phyloP scores from a whole-genome alignment of 2,888 invertebrate species.

The Cyclophora albipunctata region DNA sequence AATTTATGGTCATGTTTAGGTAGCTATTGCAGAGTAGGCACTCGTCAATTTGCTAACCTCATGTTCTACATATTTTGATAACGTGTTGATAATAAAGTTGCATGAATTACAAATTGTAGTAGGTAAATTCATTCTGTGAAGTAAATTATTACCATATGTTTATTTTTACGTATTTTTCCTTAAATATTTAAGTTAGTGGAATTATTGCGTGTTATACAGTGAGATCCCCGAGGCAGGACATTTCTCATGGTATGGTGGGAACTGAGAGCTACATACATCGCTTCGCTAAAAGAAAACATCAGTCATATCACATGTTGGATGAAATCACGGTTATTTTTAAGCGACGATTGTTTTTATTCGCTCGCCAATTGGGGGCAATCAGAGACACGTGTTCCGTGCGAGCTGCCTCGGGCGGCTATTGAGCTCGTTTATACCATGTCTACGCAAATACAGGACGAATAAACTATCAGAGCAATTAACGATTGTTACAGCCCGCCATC shows the following conservation, averaged over 20 bases:
- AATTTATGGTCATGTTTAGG: too few species aligned
- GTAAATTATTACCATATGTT: too few species aligned
- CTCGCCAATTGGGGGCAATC: slow-evolving; percentile 75
- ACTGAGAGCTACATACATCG: slow-evolving; percentile 51
- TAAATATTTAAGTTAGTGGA: slow-evolving; percentile 1
- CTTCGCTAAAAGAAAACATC: slow-evolving; percentile 56
- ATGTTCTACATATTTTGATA: too few species aligned
- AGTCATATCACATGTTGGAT: slow-evolving; percentile 73
- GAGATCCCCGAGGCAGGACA: slow-evolving; percentile 49
- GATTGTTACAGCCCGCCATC: neutral
- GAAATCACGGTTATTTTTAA: slow-evolving; percentile 76
- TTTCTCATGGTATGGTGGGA: slow-evolving; percentile 69
- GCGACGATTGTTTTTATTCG: slow-evolving; percentile 75
- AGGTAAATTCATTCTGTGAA: too few species aligned
- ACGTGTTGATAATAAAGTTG: too few species aligned
- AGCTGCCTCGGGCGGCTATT: slow-evolving; percentile 58
- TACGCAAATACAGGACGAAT: slow-evolving; percentile 25
- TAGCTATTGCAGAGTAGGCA: too few species aligned
- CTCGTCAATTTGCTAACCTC: too few species aligned
- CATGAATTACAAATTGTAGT: too few species aligned
- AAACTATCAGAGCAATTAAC: neutral
- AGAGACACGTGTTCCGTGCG: slow-evolving; percentile 71
- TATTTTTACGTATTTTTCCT: too few species aligned
- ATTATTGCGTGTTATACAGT: slow-evolving; percentile 17
- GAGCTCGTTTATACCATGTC: slow-evolving; percentile 48